Percentiles rank a stretch among this genome's conserved stretches.
Evolutionary conservation across 2,888 invertebrate genomes (phyloP).

Genomic region (Sericinus montela): DNA sequence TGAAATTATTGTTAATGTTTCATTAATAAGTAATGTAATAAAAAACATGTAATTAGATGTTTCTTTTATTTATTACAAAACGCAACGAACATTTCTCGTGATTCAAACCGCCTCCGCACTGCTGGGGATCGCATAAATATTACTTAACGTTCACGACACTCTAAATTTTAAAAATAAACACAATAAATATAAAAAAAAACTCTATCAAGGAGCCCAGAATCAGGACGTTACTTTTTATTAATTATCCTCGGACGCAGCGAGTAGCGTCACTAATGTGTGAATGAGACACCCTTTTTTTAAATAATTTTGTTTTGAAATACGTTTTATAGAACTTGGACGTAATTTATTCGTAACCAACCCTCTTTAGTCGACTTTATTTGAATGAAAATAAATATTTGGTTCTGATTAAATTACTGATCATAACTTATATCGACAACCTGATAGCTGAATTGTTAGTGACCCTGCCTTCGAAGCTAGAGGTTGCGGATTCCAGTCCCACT

Average conservation of each 20-base stretch:
- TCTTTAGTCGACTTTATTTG: slow-evolving; percentile 41
- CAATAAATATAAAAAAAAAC: slow-evolving; percentile 41
- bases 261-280: slow-evolving; percentile 74
- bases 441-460: too few species aligned
- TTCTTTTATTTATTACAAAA: not conserved
- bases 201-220: slow-evolving; percentile 28
- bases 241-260: slow-evolving; percentile 64
- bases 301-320: slow-evolving; percentile 71
- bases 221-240: slow-evolving; percentile 65
- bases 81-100: not conserved
- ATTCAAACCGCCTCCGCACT: slow-evolving; percentile 38
- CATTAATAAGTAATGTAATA: too few species aligned
- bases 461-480: too few species aligned
- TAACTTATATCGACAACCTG: too few species aligned
- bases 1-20: too few species aligned
- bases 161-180: slow-evolving; percentile 60
- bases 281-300: slow-evolving; percentile 60
- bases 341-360: slow-evolving; percentile 61
- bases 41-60: too few species aligned
- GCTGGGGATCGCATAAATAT: slow-evolving; percentile 76
- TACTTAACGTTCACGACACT: slow-evolving; percentile 69
- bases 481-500: too few species aligned
- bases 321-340: slow-evolving; percentile 67
- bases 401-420: slow-evolving; percentile 11
- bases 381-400: slow-evolving; percentile 42